Conservation (phyloP, 2,888 invertebrate genomes). For the Halictus ligatus region DNA sequence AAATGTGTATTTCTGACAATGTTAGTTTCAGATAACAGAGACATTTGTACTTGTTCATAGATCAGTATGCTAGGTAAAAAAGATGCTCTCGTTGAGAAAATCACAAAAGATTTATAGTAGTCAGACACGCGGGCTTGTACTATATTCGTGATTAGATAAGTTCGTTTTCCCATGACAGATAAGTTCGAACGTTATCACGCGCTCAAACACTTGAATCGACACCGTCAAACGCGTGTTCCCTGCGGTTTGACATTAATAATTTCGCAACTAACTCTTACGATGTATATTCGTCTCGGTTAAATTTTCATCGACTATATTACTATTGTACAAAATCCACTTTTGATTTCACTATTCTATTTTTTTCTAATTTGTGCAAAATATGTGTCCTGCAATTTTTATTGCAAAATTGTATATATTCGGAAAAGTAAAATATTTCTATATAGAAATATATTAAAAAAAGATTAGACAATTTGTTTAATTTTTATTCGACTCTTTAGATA, state of each 20-base stretch:
- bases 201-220: neutral
- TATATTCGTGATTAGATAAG: constrained; percentile 44
- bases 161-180: constrained; percentile 18
- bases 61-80: neutral
- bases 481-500: neutral
- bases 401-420: too few species aligned
- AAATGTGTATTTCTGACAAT: too few species aligned
- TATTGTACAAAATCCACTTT: neutral
- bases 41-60: neutral
- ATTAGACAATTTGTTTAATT: neutral
- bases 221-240: neutral
- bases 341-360: neutral
- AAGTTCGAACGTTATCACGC: constrained; percentile 29
- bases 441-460: too few species aligned
- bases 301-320: neutral
- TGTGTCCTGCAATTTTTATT: neutral
- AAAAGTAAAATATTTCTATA: too few species aligned
- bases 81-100: neutral
- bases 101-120: constrained; percentile 30
- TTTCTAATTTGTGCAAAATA: neutral
- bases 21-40: neutral
- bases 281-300: neutral
- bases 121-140: neutral
- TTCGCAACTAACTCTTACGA: neutral
- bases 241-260: neutral